Percentiles rank a stretch among this genome's conserved stretches.
Evolutionary conservation across 2,888 invertebrate genomes (phyloP).

Genomic region (Hemicrepidius hirtus): DNA sequence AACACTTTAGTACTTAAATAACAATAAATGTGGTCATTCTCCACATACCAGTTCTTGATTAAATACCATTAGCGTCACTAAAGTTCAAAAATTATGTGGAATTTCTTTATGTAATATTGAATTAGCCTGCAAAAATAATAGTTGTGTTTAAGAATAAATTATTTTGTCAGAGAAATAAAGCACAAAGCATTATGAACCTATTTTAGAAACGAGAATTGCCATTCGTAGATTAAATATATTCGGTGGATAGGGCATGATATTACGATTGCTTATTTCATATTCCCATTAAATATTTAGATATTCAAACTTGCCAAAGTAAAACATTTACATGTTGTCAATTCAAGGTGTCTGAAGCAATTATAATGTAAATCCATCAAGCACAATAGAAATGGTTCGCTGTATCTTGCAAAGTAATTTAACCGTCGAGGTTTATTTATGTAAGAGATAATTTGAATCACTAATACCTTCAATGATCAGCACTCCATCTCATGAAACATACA

Average conservation of each 20-base stretch:
- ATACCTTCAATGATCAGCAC: slow-evolving; percentile 39
- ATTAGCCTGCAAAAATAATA: no score
- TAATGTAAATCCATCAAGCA: slow-evolving; percentile 19
- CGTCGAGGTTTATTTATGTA: slow-evolving; percentile 38
- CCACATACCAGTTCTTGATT: not conserved
- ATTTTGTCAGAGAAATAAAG: no score
- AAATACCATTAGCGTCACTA: no score
- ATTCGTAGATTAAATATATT: no score
- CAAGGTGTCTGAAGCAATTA: slow-evolving; percentile 23
- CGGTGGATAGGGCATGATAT: not conserved
- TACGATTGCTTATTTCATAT: not conserved
- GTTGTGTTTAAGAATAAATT: no score
- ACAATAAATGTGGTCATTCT: not conserved
- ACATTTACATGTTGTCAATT: slow-evolving; percentile 14
- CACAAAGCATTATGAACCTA: no score
- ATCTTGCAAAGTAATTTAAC: slow-evolving; percentile 34
- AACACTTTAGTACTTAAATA: slow-evolving; percentile 18
- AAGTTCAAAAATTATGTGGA: no score
- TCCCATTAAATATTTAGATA: not conserved
- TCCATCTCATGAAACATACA: slow-evolving; percentile 36
- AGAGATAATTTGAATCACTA: slow-evolving; percentile 42
- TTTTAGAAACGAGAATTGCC: no score
- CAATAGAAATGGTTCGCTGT: slow-evolving; percentile 22
- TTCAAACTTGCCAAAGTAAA: slow-evolving; percentile 4
- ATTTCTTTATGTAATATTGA: no score